Evolutionary conservation across 2,797 vertebrate genomes (phyloP), one percentile per base, ranked within the genome.

Genomic region (Rhodeus uyekii): DNA sequence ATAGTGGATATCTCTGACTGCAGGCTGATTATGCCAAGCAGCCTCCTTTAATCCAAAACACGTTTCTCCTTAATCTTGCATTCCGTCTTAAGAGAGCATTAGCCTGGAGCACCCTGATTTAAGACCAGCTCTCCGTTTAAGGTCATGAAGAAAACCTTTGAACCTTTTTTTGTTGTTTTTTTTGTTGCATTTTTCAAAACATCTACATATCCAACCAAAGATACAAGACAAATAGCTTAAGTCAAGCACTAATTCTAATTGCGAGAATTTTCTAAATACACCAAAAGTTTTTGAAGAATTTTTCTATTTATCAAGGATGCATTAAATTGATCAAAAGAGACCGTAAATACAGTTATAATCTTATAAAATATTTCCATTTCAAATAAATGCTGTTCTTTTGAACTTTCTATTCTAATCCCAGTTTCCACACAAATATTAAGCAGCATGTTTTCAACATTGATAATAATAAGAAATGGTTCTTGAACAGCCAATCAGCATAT

Each of bases 31-130:
- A 81, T 83, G 27, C 78, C 84, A 87, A 61, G 42, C 81, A 82
- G 75, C 16, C 42, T 55, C 22, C 55, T 83, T 81, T 77, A 85
- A 87, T 84, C 67, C 44, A 84, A 84, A 44, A 71, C 82, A 84
- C 29, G 60, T 63, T 85, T 88, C 67, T 64, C 63, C 60, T 65
- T 61, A 42, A 36, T 46, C 78, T 83, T 75, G 10, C 24, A 69
- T 58, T 53, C 50, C 42, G 6, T 39, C 65, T n/a, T 74, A 18
- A 19, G 19, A 74, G 24, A 58, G 46, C 29, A 69, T 79, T 76
- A 82, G 38, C 13, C 36, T 42, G 68, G 44, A 24, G 78, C 48
- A 63, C 34, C 39, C 4, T 50, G 50, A 81, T 50, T 67, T 14
- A 64, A 34, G 13, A 32, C 36, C 27, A 36, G 32, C 22, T 34